Base-by-base conservation (phyloP, 2,888 invertebrate species). In the Sceliomorpha sp. region DNA sequence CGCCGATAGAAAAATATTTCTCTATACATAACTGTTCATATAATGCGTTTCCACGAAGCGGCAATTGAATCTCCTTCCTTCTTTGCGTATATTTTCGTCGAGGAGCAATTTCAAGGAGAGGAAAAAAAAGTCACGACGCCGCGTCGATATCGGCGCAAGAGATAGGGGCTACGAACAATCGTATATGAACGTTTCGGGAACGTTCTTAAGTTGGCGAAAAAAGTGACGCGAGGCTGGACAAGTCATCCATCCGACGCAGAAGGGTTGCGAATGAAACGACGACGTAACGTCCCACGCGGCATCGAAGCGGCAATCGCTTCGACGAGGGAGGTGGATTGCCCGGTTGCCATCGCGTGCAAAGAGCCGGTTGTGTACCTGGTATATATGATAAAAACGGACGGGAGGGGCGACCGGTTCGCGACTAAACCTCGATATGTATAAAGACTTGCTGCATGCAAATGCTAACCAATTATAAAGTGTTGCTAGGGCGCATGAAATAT, bases 301-400 rank as follows among this genome's bases (percentile, higher is more conserved):
- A 72, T 67, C 56, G 60, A 73, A 76, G 68, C 71, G 74, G 71
- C 71, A 70, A 66, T 70, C 44, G 48, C n/a, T n/a, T n/a, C 37
- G 34, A 44, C 37, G 44, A 55, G 29, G 45, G 53, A 40, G 60
- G 15, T 34, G 45, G 45, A 27, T 31, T 8, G 58, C n/a, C 56
- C 69, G 48, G 29, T 48, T 26, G 59, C 40, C 62, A 78, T 80
- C 73, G 81, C 81, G 80, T 81, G 81, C 73, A 77, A 69, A 73
- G 59, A 77, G 74, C 76, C 76, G 76, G 77, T 79, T 80, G 80
- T 68, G 70, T 79, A 76, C 67, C 62, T 44, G 71, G 75, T 73
- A 75, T 79, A 81, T 81, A 80, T 81, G 79, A 81, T 81, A 81
- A 81, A 81, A 81, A 78, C 78, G 75, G 77, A 78, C 80, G 75